Conservation (phyloP, 2,113 vertebrate species). For the Cochlearius cochlearius region DNA sequence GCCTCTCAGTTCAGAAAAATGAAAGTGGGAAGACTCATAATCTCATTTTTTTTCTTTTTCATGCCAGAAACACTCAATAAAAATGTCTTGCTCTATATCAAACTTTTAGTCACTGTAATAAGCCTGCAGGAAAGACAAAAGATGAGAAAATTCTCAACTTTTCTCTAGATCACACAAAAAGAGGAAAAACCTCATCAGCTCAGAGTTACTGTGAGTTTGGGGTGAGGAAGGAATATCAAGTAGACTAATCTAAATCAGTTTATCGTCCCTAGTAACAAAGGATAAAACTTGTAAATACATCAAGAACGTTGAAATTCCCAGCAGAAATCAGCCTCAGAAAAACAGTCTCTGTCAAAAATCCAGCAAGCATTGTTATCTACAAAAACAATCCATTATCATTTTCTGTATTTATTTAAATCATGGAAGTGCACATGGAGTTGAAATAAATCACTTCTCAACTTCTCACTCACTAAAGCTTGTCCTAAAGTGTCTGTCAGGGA, state of each 20-base stretch:
- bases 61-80: conserved; percentile 27
- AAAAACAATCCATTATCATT: not conserved
- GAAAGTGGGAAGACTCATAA: not conserved
- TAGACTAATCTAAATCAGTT: not conserved
- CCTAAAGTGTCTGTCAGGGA: not conserved
- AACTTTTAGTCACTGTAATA: conserved; percentile 17
- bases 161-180: not conserved
- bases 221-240: not conserved
- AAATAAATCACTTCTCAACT: not conserved
- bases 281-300: conserved; percentile 14
- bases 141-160: conserved; percentile 34
- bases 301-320: not conserved
- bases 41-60: not conserved
- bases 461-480: not conserved
- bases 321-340: not conserved
- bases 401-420: conserved; percentile 1
- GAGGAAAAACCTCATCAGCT: not conserved
- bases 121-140: not conserved
- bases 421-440: not conserved
- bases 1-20: conserved; percentile 26
- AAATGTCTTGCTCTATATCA: conserved; percentile 15
- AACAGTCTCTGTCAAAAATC: not conserved
- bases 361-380: not conserved
- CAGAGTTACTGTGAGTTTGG: not conserved
- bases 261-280: not conserved